Percentiles rank a stretch among this genome's conserved stretches.
Conservation (phyloP, 2,113 vertebrate species). For the Edolisoma coerulescens region DNA sequence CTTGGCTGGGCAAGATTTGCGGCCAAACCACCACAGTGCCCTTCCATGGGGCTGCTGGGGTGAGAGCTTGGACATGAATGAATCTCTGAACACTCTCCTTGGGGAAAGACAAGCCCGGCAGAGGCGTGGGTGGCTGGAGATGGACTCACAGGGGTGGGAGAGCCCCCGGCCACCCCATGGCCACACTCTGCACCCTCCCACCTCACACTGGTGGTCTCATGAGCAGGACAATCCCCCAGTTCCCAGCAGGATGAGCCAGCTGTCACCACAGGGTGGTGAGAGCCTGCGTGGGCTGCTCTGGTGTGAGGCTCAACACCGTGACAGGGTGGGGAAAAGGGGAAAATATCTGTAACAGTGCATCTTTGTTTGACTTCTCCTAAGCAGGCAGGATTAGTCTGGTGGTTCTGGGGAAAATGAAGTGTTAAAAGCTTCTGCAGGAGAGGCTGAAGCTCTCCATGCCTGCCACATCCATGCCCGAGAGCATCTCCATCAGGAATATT, state of each 20-base stretch:
- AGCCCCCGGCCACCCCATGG: neutral
- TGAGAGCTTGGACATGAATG: neutral
- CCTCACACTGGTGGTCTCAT: accelerated
- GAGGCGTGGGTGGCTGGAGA: accelerated
- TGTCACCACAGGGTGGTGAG: neutral
- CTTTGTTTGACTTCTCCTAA: neutral
- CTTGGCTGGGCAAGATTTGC: neutral
- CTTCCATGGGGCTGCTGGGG: accelerated
- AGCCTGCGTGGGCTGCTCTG: neutral
- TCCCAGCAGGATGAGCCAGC: neutral
- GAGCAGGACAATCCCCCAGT: neutral
- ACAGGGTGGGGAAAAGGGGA: neutral
- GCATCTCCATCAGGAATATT: neutral
- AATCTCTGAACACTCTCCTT: neutral
- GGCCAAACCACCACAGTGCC: neutral
- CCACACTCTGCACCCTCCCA: neutral
- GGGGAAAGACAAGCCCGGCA: neutral
- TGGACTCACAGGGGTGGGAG: neutral
- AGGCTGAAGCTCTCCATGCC: neutral
- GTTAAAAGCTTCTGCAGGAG: neutral
- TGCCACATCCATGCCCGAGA: accelerated
- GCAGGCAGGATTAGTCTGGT: neutral
- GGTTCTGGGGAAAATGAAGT: neutral
- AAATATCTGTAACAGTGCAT: neutral
- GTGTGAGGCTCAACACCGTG: neutral